phyloP scores from a whole-genome alignment of 2,797 vertebrate genomes.

The Paramormyrops hopkinsi region DNA sequence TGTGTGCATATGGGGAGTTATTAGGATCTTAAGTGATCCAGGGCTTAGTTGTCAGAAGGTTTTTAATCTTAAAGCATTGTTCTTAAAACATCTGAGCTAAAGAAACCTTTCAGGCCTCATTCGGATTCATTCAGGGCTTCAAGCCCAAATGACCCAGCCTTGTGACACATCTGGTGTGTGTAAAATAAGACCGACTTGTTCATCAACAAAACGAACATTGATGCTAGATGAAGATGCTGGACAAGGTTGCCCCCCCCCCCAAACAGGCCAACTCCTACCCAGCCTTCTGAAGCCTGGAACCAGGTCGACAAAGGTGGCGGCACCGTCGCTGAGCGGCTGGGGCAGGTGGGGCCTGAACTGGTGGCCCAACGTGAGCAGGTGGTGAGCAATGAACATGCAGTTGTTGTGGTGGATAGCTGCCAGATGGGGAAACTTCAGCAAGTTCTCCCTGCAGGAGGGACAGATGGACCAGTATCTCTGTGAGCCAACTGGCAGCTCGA shows the following conservation, averaged over 20 bases:
- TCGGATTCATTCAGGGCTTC: neutral
- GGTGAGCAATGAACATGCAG: slow-evolving; percentile 95
- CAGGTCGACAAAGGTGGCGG: slow-evolving; percentile 85
- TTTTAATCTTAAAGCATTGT: neutral
- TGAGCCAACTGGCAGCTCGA: neutral
- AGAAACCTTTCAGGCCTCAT: neutral
- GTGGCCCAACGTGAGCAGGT: slow-evolving; percentile 88
- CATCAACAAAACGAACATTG: neutral
- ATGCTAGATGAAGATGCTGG: neutral
- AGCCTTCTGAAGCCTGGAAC: slow-evolving; percentile 87
- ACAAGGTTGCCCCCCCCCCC: neutral
- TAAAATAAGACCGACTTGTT: neutral
- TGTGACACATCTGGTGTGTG: neutral
- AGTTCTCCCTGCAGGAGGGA: slow-evolving; percentile 71
- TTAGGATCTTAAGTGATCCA: neutral
- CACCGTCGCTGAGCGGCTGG: slow-evolving; percentile 61
- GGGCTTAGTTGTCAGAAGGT: neutral
- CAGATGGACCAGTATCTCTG: neutral
- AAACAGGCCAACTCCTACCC: slow-evolving; percentile 55
- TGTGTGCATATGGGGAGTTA: neutral
- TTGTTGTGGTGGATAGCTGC: slow-evolving; percentile 97
- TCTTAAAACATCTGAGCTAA: neutral
- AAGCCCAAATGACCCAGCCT: neutral
- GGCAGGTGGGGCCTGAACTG: slow-evolving; percentile 76
- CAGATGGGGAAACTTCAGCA: slow-evolving; percentile 89